Conservation (phyloP, 2,113 vertebrate species). For the Hystrix brachyura region DNA sequence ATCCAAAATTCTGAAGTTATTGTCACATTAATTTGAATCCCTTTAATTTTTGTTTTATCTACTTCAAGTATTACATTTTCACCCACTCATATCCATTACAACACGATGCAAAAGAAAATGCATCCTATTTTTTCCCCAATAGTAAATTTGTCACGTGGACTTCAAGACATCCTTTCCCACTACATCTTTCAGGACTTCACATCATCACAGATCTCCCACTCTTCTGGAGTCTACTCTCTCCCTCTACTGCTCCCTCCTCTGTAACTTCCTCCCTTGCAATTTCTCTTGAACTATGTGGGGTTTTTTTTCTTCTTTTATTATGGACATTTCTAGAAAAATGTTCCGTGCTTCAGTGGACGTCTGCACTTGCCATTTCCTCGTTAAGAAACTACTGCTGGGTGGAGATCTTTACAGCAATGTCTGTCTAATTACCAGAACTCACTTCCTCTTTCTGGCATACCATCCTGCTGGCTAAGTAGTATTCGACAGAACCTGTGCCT, state of each 20-base stretch:
- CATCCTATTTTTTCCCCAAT: background rate
- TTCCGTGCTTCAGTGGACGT: background rate
- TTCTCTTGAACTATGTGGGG: background rate
- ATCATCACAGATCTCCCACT: background rate
- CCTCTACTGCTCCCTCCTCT: background rate
- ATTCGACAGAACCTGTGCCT: background rate
- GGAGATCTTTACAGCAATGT: background rate
- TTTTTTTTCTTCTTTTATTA: background rate
- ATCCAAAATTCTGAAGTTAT: constrained; percentile 1
- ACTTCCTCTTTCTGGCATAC: background rate
- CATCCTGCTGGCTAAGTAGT: background rate
- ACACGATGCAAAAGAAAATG: background rate
- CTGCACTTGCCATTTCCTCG: background rate
- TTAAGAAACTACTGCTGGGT: background rate
- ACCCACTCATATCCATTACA: background rate
- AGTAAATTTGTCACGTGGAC: background rate
- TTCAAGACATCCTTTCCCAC: background rate
- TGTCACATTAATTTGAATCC: background rate
- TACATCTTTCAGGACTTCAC: background rate
- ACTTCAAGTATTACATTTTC: background rate
- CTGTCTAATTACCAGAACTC: background rate
- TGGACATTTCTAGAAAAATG: background rate
- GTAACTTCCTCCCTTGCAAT: background rate
- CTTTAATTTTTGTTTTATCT: constrained; percentile 33
- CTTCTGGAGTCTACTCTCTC: fast-evolving